A percentile compares a stretch with the other conserved stretches of the same genome.
phyloP scores from a whole-genome alignment of 2,888 invertebrate genomes.

The Chorisops tibialis region DNA sequence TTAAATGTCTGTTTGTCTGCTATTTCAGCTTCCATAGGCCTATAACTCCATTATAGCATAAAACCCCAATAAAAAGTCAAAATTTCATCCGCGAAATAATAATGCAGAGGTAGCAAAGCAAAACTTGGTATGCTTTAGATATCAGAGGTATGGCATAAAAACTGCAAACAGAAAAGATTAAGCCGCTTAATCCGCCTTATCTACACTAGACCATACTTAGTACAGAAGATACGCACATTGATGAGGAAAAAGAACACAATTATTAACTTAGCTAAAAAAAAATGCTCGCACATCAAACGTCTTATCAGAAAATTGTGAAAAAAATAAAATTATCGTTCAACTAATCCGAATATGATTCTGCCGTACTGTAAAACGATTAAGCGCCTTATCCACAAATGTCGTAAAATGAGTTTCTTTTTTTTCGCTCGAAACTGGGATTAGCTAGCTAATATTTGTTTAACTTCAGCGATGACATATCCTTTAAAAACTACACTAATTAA shows the following conservation, averaged over 20 bases:
- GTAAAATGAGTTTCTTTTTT: constrained; percentile 21
- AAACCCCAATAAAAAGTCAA: not conserved
- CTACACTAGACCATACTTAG: not conserved
- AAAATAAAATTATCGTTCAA: not conserved
- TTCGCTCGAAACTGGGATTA: constrained; percentile 20
- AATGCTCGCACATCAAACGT: too few relatives aligned
- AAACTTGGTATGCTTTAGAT: not conserved
- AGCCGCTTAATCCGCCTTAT: constrained; percentile 9
- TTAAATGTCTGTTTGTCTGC: constrained; percentile 2
- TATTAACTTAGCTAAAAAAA: too few relatives aligned
- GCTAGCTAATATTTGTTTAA: constrained; percentile 20
- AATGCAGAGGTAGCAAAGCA: constrained; percentile 4
- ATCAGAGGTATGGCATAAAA: not conserved
- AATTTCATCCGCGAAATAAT: constrained; percentile 5
- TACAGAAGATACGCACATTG: too few relatives aligned
- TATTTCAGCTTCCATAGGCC: constrained; percentile 2
- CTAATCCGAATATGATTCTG: constrained; percentile 23
- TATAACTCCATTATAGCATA: not conserved
- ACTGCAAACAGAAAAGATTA: not conserved
- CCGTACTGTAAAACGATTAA: constrained; percentile 20
- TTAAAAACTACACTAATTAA: constrained; percentile 14
- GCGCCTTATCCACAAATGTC: constrained; percentile 12
- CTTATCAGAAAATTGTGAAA: too few relatives aligned
- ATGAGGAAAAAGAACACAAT: too few relatives aligned
- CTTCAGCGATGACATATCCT: constrained; percentile 9